phyloP scores from a whole-genome alignment of 2,113 vertebrate species.

The Balaenoptera acutorostrata region DNA sequence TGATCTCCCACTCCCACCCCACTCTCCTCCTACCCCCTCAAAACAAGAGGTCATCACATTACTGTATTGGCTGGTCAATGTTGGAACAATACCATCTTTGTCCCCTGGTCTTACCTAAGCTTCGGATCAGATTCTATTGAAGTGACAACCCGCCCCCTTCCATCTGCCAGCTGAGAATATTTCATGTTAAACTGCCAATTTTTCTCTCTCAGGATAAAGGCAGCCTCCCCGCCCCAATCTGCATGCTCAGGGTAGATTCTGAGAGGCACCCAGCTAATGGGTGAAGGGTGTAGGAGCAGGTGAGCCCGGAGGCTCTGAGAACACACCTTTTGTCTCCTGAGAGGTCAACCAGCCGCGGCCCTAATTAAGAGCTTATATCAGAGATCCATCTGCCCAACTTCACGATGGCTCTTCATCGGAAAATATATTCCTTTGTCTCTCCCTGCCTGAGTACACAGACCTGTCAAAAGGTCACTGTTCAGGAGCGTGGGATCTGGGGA shows the following conservation, averaged over 20 bases:
- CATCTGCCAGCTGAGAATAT: constrained; percentile 62
- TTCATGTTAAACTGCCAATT: constrained; percentile 43
- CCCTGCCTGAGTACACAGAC: background rate
- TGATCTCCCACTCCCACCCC: background rate
- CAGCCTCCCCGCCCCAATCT: background rate
- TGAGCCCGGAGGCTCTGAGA: constrained; percentile 20
- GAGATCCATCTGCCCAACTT: constrained; percentile 52
- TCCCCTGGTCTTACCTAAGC: constrained; percentile 60
- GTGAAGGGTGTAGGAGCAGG: constrained; percentile 40
- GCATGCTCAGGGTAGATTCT: background rate
- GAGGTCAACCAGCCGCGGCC: constrained; percentile 6
- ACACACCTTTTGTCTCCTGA: constrained; percentile 47
- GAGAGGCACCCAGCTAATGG: constrained; percentile 17
- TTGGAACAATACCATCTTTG: constrained; percentile 70
- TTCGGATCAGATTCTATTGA: constrained; percentile 56
- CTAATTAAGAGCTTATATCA: constrained; percentile 40
- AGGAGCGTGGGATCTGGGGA: constrained; percentile 35
- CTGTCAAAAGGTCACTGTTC: constrained; percentile 52
- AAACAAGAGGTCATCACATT: background rate
- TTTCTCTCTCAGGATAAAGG: constrained; percentile 32
- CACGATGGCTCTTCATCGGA: background rate
- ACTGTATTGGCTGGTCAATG: background rate
- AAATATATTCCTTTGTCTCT: constrained; percentile 52
- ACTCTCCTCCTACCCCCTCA: background rate
- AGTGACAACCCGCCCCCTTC: constrained; percentile 56